A percentile compares a stretch with the other conserved stretches of the same genome.
Conservation (phyloP, 2,113 vertebrate genomes). For the Donacobius atricapilla region DNA sequence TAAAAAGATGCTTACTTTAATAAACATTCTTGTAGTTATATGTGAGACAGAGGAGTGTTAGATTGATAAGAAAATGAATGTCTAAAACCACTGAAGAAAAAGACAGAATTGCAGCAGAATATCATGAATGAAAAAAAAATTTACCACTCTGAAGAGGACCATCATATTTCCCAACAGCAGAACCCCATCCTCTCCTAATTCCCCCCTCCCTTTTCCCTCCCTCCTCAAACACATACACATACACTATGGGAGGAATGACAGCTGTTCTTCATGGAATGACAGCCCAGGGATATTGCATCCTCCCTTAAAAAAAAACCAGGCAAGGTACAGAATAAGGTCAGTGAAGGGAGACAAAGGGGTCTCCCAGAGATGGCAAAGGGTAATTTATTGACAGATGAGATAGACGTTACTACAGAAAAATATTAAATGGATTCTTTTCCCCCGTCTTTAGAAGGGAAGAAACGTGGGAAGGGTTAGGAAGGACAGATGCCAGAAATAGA, state of each 20-base stretch:
- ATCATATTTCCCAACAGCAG: conserved; percentile 30
- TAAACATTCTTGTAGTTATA: background rate
- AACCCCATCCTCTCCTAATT: conserved; percentile 23
- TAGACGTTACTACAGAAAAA: conserved; percentile 65
- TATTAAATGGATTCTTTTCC: conserved; percentile 61
- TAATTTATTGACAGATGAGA: conserved; percentile 71
- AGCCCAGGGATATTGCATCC: conserved; percentile 65
- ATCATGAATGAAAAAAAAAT: conserved; percentile 28
- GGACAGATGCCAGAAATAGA: conserved; percentile 52
- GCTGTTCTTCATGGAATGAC: conserved; percentile 74
- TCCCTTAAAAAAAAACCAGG: conserved; percentile 63
- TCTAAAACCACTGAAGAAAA: background rate
- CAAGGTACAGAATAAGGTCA: conserved; percentile 67
- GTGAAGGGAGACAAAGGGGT: conserved; percentile 63
- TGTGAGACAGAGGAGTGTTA: background rate
- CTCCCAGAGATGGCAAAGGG: conserved; percentile 62
- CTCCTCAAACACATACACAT: conserved; percentile 14
- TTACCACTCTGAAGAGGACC: conserved; percentile 14
- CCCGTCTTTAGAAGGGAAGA: conserved; percentile 42
- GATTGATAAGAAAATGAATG: background rate
- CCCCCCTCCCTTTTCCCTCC: conserved; percentile 5
- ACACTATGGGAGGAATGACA: conserved; percentile 67
- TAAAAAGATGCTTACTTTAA: background rate
- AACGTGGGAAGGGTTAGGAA: conserved; percentile 22
- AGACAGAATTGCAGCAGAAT: background rate